These are phyloP conservation scores for Macrostomum lignano DNA, from an alignment of 1,140 invertebrate genomes.

Conservation along the genomic window DNA sequence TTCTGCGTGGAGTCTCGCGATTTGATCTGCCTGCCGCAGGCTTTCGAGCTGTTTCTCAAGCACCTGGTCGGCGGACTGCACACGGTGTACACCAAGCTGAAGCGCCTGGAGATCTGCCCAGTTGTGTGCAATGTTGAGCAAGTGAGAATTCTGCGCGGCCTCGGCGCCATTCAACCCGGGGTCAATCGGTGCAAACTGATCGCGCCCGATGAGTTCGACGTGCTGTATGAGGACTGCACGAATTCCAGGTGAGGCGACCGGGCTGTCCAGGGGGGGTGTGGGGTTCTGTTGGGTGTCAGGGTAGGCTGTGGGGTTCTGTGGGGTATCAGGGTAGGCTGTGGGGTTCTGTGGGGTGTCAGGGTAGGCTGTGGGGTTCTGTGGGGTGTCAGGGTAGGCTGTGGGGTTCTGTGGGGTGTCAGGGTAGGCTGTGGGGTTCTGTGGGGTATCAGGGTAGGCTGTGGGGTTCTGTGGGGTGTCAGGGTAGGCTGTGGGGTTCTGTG, in stretches of 20 bases:
- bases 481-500: too few species aligned
- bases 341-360: too few species aligned
- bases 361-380: too few species aligned
- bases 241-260: conserved; percentile 96
- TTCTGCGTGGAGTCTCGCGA: conserved; percentile 82
- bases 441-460: too few species aligned
- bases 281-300: too few species aligned
- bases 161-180: conserved; percentile 89
- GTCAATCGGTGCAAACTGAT: conserved; percentile 96
- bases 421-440: too few species aligned
- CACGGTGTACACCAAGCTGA: conserved; percentile 93
- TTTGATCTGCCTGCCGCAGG: conserved; percentile 80
- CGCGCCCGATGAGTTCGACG: conserved; percentile 89
- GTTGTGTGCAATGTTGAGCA: conserved; percentile 97
- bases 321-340: too few species aligned
- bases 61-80: conserved; percentile 87
- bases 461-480: too few species aligned
- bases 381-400: too few species aligned
- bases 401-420: too few species aligned
- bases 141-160: conserved; percentile 71
- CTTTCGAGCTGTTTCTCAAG: conserved; percentile 90
- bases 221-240: conserved; percentile 92
- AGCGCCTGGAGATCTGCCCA: conserved; percentile 83
- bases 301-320: too few species aligned
- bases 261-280: too few species aligned